Base-by-base conservation (phyloP, 64 coral and sea anemone species). In the Acropora tenuis region DNA sequence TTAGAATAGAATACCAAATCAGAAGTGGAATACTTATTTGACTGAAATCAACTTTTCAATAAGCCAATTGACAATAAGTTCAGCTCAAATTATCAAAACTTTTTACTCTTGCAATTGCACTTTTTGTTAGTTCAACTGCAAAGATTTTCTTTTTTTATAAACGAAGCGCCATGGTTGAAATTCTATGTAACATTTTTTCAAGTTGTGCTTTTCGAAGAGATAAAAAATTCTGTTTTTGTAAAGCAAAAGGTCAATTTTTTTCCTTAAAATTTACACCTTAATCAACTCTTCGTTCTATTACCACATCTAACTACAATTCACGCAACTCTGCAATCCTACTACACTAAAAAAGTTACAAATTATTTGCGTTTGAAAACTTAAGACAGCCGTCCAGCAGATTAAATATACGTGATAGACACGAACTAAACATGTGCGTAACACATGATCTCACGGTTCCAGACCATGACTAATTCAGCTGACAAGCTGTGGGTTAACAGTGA, bases 351-450 rank as follows among this genome's bases (percentile, higher is more conserved):
- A 30, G 30, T 30, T 30, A 30, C 30, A 30, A 30, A 30, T 30
- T 30, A 0, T 30, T 30, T 30, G 30, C 30, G 30, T 30, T 30
- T 30, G 30, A 30, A 2, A 69, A 71, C 13, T 3, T 67, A 16
- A 49, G 47, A 12, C 66, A 85, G 63, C 82, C 69, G 82, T 45
- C 82, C 82, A 48, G 82, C 82, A 61, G 66, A 65, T 85, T 72
- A 30, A 85, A 50, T 50, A 85, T 17, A 85, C 30, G 82, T 85
- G 82, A 83, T 41, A 66, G 18, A 2, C 30, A 85, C 30, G 82
- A 71, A 61, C 65, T 41, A 66, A 46, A 2, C 30, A 8, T 41
- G 41, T 44, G 42, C 68, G 17, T 67, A 19, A 5, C 82, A 85
- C 17, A 8, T 46, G 82, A 47, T 49, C 43, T 43, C 45, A 71